phyloP scores from a whole-genome alignment of 2,113 vertebrate species.

The Cavia aperea region DNA sequence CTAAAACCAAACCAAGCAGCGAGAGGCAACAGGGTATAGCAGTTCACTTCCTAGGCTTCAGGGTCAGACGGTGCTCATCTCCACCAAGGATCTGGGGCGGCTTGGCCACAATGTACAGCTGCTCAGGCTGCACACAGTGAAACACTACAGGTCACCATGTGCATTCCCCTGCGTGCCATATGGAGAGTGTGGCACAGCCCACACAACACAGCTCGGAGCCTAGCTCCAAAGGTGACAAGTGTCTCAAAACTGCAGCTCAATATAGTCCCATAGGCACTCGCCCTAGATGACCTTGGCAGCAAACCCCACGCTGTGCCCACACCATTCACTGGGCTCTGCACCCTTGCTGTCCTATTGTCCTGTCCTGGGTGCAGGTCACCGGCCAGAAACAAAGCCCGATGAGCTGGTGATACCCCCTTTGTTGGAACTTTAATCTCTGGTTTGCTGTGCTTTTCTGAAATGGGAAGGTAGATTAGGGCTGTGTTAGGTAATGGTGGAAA shows the following conservation, averaged over 20 bases:
- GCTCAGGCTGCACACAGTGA: neutral
- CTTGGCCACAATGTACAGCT: rapidly evolving
- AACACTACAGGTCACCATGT: rapidly evolving
- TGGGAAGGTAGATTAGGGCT: constrained; percentile 63
- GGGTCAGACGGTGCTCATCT: neutral
- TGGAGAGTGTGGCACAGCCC: neutral
- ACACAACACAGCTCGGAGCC: neutral
- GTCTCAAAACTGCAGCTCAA: neutral
- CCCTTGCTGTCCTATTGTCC: neutral
- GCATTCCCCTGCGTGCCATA: rapidly evolving
- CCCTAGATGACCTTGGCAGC: neutral
- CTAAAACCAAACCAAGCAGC: neutral
- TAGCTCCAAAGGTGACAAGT: neutral
- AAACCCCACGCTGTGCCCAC: neutral
- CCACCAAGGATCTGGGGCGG: too few relatives aligned
- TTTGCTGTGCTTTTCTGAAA: constrained; percentile 59
- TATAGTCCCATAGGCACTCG: neutral
- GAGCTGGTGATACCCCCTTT: constrained; percentile 68
- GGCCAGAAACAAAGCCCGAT: constrained; percentile 67
- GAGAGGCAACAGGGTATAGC: neutral
- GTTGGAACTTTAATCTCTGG: constrained; percentile 72
- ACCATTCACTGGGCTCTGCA: neutral
- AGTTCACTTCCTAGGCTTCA: neutral
- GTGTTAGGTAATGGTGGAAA: constrained; percentile 66
- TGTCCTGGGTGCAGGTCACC: constrained; percentile 56